These are phyloP conservation scores for Cyprinodon tularosa DNA, from an alignment of 2,113 vertebrate species.

Conservation along the genomic window DNA sequence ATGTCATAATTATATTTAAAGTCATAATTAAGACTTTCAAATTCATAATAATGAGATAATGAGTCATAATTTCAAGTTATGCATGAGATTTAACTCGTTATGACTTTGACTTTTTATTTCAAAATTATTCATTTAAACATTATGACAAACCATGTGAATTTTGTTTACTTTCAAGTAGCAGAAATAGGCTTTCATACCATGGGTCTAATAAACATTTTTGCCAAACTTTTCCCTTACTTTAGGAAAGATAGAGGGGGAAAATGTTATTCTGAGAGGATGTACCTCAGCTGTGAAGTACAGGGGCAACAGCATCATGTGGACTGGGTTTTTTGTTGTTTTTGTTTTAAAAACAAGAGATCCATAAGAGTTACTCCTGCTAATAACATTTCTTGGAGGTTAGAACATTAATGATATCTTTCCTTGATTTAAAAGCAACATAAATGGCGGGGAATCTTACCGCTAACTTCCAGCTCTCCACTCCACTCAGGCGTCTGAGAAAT, in stretches of 20 bases:
- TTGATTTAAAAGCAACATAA: neutral
- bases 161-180: no score
- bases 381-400: neutral
- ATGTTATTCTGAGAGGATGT: neutral
- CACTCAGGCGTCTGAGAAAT: conserved; percentile 54
- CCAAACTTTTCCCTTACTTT: neutral
- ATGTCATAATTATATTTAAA: no score
- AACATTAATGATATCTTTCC: neutral
- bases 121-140: no score
- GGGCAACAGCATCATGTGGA: neutral
- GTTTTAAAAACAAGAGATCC: neutral
- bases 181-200: no score
- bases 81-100: no score
- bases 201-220: neutral
- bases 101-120: no score
- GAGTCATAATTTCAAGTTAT: no score
- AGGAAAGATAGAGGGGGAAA: neutral
- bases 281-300: neutral
- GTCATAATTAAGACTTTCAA: no score
- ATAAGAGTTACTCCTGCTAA: neutral
- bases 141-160: no score
- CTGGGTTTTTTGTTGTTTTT: neutral
- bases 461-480: conserved; percentile 63
- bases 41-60: no score
- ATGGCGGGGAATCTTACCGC: conserved; percentile 62